These are phyloP conservation scores for Bicyclus anynana DNA, from an alignment of 1,140 invertebrate genomes.

Conservation along the genomic window DNA sequence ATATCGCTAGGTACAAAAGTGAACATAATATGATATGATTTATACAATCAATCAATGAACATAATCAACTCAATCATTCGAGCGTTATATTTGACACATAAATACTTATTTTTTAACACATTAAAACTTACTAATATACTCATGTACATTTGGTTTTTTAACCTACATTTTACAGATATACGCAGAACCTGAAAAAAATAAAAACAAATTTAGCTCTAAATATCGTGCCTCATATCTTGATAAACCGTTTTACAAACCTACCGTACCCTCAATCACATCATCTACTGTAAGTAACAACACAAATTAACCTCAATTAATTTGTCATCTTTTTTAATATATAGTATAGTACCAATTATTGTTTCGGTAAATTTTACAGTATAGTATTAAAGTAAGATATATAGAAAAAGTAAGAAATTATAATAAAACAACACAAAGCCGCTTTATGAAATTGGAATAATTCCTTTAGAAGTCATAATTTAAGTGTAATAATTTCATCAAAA, in stretches of 20 bases:
- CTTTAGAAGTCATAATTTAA: background rate
- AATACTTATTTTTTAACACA: background rate
- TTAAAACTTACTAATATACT: background rate
- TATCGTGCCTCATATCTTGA: constrained; percentile 66
- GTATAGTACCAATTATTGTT: background rate
- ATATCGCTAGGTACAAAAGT: too few species aligned
- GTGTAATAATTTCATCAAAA: background rate
- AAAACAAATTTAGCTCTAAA: constrained; percentile 73
- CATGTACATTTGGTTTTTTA: constrained; percentile 6
- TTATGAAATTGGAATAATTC: constrained; percentile 61
- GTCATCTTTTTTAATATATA: background rate
- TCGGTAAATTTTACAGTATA: background rate
- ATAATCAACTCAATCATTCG: too few species aligned
- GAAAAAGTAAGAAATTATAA: background rate
- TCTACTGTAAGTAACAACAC: constrained; percentile 70
- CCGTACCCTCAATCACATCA: constrained; percentile 71
- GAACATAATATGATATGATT: too few species aligned
- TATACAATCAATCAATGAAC: too few species aligned
- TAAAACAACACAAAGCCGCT: constrained; percentile 59
- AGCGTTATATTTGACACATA: too few species aligned
- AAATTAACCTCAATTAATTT: constrained; percentile 15
- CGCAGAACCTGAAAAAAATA: constrained; percentile 60
- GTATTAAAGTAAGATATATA: background rate
- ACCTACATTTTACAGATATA: constrained; percentile 53
- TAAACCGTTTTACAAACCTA: constrained; percentile 71